A percentile compares a stretch with the other conserved stretches of the same genome.
These are phyloP conservation scores for Patella depressa DNA, from an alignment of 2,888 invertebrate species.

Conservation along the genomic window DNA sequence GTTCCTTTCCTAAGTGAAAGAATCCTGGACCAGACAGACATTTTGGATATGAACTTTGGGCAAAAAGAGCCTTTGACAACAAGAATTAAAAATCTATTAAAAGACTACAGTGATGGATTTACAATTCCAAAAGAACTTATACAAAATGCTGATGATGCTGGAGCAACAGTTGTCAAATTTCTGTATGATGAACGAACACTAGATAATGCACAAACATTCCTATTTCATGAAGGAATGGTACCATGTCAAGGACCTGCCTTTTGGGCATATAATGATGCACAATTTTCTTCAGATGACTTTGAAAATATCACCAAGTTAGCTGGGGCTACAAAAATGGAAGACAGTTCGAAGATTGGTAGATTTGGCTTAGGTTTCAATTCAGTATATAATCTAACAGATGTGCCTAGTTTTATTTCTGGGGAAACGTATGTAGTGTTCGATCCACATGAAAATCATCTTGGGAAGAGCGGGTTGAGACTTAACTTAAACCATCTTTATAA, in stretches of 20 bases:
- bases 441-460: constrained; percentile 60
- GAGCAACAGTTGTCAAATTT: constrained; percentile 47
- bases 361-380: constrained; percentile 68
- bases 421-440: constrained; percentile 65
- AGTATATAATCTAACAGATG: constrained; percentile 67
- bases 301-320: constrained; percentile 63
- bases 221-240: constrained; percentile 59
- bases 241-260: constrained; percentile 67
- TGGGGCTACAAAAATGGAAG: constrained; percentile 60
- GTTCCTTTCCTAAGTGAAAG: constrained; percentile 16
- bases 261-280: constrained; percentile 66
- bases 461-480: constrained; percentile 48
- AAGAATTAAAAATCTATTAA: constrained; percentile 50
- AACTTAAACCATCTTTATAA: constrained; percentile 19
- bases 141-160: constrained; percentile 10
- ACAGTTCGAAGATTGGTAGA: constrained; percentile 62
- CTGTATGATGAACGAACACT: constrained; percentile 63
- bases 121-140: constrained; percentile 47
- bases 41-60: constrained; percentile 41
- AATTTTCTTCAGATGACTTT: constrained; percentile 64
- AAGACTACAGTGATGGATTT: constrained; percentile 62
- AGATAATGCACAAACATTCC: constrained; percentile 41
- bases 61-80: constrained; percentile 58
- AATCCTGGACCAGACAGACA: not conserved
- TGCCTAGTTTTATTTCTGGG: constrained; percentile 65